These are phyloP conservation scores for Phenganax marumi DNA, from an alignment of 92 coral and sea anemone species.

Conservation along the genomic window DNA sequence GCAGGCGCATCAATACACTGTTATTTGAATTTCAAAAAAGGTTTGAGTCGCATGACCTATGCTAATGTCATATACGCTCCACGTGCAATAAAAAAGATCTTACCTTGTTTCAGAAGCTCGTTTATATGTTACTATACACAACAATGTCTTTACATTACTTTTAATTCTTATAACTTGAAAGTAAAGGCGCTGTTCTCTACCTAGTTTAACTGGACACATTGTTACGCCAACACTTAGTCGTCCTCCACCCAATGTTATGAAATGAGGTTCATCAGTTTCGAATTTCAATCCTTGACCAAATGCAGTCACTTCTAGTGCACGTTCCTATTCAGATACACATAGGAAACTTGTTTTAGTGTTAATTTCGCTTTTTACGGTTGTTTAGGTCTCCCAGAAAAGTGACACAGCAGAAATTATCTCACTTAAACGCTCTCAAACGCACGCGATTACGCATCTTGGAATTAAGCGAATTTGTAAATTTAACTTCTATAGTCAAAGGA, in stretches of 20 bases:
- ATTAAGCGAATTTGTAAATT: not conserved
- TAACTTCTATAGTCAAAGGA: not conserved
- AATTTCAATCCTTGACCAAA: conserved; percentile 95
- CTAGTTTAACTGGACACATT: conserved; percentile 91
- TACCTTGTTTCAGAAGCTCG: no score
- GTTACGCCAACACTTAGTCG: conserved; percentile 95
- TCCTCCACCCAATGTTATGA: conserved; percentile 95
- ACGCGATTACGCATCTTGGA: not conserved
- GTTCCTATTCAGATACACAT: conserved; percentile 61
- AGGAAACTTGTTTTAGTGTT: not conserved
- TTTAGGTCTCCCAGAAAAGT: no score
- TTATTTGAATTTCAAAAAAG: no score
- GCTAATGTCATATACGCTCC: no score
- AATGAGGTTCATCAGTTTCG: conserved; percentile 96
- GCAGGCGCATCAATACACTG: no score
- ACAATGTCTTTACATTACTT: not conserved
- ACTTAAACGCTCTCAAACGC: not conserved
- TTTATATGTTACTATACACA: not conserved
- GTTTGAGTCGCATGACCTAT: no score
- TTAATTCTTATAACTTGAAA: not conserved
- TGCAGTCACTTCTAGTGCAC: conserved; percentile 91
- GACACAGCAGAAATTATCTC: not conserved
- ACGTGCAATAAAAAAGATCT: no score
- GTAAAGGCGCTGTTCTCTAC: conserved; percentile 29
- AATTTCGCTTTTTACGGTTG: no score